These are phyloP conservation scores for Urechis unicinctus DNA, from an alignment of 2,888 invertebrate genomes.

Conservation along the genomic window DNA sequence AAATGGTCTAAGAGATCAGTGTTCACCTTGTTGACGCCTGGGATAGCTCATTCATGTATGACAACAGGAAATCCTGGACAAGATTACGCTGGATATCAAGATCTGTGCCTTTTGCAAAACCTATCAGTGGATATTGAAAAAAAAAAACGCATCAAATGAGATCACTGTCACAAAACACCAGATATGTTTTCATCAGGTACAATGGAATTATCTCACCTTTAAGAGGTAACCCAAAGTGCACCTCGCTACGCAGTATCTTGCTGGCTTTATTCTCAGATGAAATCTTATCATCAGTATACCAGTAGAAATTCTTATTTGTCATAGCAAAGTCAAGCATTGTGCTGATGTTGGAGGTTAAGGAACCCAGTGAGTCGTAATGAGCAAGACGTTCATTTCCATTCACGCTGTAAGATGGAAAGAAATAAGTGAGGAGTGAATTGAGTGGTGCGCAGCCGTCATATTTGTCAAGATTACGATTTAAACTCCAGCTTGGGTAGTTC, in stretches of 20 bases:
- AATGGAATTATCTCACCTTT: constrained; percentile 24
- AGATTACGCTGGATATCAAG: too few relatives aligned
- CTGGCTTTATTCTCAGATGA: constrained; percentile 30
- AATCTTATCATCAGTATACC: constrained; percentile 39
- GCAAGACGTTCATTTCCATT: constrained; percentile 20
- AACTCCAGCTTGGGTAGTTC: too few relatives aligned
- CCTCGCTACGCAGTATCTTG: constrained; percentile 33
- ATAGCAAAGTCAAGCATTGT: constrained; percentile 35
- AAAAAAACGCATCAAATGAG: too few relatives aligned
- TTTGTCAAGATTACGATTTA: too few relatives aligned
- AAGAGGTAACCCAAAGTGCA: constrained; percentile 39
- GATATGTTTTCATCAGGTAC: neutral
- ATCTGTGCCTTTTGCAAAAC: too few relatives aligned
- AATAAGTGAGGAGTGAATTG: constrained; percentile 40
- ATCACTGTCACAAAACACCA: neutral
- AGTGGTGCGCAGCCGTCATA: constrained; percentile 35
- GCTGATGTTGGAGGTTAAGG: constrained; percentile 30
- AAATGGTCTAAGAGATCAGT: too few relatives aligned
- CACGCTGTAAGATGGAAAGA: constrained; percentile 36
- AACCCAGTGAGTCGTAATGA: constrained; percentile 36
- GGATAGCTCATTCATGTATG: too few relatives aligned
- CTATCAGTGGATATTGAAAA: too few relatives aligned
- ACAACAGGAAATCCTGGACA: too few relatives aligned
- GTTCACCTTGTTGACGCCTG: too few relatives aligned
- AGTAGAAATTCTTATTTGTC: constrained; percentile 36